Evolutionary conservation across 2,797 vertebrate genomes (phyloP).

Genomic region (Masticophis lateralis): DNA sequence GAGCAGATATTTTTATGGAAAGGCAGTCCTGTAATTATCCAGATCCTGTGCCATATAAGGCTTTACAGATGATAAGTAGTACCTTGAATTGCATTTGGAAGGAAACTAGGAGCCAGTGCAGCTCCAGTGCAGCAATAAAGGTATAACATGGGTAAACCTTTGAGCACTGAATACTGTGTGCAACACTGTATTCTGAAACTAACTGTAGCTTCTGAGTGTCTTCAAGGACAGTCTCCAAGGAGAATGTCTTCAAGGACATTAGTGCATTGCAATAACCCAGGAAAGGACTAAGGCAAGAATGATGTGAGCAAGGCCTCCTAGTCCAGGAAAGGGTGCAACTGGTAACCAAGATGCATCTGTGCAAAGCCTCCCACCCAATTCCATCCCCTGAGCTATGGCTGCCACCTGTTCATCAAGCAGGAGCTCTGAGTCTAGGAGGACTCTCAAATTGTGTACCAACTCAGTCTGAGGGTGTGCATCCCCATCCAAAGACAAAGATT

Average conservation of each 20-base stretch:
- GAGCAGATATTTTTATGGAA: neutral
- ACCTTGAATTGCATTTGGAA: neutral
- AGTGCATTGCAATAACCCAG: neutral
- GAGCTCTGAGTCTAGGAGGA: neutral
- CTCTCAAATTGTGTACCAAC: neutral
- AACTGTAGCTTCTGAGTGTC: neutral
- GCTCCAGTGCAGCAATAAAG: neutral
- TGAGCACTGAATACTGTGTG: neutral
- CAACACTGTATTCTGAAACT: neutral
- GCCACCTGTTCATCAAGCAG: neutral
- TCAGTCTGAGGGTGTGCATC: neutral
- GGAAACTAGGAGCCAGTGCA: neutral
- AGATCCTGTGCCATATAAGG: neutral
- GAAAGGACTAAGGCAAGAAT: neutral
- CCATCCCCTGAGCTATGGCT: neutral
- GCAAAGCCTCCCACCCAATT: neutral
- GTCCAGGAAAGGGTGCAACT: neutral
- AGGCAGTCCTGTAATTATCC: neutral
- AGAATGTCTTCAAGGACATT: neutral
- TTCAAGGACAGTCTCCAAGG: neutral
- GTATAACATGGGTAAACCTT: neutral
- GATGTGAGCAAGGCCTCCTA: neutral
- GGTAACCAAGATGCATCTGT: neutral
- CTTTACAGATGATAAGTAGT: neutral
- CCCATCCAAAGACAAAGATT: neutral